These are phyloP conservation scores for Andrena marginata DNA, from an alignment of 2,888 invertebrate species.

Conservation along the genomic window DNA sequence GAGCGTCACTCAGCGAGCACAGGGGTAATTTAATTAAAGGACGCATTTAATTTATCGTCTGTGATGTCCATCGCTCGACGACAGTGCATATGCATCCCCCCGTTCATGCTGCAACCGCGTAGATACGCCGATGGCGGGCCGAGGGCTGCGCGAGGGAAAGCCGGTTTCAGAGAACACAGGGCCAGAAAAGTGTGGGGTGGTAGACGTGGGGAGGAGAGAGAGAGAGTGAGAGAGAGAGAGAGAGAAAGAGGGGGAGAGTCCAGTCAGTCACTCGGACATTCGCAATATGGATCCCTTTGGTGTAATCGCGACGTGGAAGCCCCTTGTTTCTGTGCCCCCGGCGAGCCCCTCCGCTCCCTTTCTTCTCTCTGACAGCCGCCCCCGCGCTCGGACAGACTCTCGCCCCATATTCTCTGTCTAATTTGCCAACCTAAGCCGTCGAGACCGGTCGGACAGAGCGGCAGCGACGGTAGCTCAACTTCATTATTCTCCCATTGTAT, in stretches of 20 bases:
- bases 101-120: constrained; percentile 1
- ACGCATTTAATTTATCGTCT: constrained; percentile 23
- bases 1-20: not conserved
- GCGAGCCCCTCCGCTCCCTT: constrained; percentile 46
- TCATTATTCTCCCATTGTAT: constrained; percentile 84
- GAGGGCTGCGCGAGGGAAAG: not conserved
- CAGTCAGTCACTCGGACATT: constrained; percentile 74
- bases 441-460: constrained; percentile 73
- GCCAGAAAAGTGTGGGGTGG: constrained; percentile 63
- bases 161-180: constrained; percentile 33
- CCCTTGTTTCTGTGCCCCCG: constrained; percentile 71
- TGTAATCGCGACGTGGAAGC: constrained; percentile 73
- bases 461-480: constrained; percentile 77
- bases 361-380: constrained; percentile 39
- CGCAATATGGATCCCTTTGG: constrained; percentile 75
- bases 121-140: constrained; percentile 24
- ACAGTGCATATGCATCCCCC: constrained; percentile 32
- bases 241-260: constrained; percentile 46
- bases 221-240: too few relatives aligned
- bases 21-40: constrained; percentile 7
- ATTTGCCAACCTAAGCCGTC: constrained; percentile 80
- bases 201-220: constrained; percentile 26
- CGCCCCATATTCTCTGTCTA: constrained; percentile 79
- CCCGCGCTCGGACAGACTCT: constrained; percentile 65
- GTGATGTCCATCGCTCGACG: constrained; percentile 11